phyloP scores from a whole-genome alignment of 2,888 invertebrate species.

The Diaphora mendica region DNA sequence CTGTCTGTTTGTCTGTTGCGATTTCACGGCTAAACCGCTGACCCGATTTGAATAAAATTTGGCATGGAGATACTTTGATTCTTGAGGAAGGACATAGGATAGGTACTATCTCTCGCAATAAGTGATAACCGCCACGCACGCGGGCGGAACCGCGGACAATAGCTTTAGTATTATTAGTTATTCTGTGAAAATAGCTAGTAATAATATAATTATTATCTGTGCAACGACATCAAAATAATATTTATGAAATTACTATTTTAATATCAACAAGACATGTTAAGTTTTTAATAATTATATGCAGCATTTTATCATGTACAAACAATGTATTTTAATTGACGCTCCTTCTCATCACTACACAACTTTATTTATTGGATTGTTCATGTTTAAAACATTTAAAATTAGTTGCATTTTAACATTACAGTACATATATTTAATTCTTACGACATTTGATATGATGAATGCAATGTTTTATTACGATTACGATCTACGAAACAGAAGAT shows the following conservation, averaged over 20 bases:
- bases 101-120: too few relatives aligned
- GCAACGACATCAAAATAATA: neutral
- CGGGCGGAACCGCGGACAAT: too few relatives aligned
- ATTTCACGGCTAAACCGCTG: too few relatives aligned
- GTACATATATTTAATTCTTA: neutral
- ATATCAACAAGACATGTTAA: neutral
- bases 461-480: neutral
- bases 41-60: too few relatives aligned
- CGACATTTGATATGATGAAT: neutral
- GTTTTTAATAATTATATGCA: neutral
- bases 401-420: neutral
- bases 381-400: neutral
- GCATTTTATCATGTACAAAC: neutral
- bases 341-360: neutral
- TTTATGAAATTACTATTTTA: constrained; percentile 1
- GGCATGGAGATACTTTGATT: too few relatives aligned
- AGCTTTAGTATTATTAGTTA: too few relatives aligned
- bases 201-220: neutral
- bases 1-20: too few relatives aligned
- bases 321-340: neutral
- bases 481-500: neutral
- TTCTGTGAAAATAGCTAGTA: too few relatives aligned
- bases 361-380: neutral
- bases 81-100: too few relatives aligned
- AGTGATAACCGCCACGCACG: too few relatives aligned